Percentiles rank a stretch among this genome's conserved stretches.
Conservation (phyloP, 1,140 invertebrate species). For the Phthorimaea operculella region DNA sequence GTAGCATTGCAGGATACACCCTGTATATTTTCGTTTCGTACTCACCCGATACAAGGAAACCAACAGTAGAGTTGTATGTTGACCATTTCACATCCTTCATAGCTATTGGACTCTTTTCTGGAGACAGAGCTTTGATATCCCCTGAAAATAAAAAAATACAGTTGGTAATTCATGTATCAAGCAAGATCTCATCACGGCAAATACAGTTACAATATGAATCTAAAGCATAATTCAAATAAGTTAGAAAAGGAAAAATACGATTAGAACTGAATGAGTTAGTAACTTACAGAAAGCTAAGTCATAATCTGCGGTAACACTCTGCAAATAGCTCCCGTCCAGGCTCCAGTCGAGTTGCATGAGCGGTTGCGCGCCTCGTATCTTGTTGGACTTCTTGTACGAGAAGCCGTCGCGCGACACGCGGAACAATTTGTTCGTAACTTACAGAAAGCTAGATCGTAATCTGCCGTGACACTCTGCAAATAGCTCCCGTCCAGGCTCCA, state of each 20-base stretch:
- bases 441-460: slow-evolving; percentile 93
- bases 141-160: slow-evolving; percentile 68
- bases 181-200: too few species aligned
- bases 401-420: slow-evolving; percentile 86
- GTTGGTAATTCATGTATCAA: too few species aligned
- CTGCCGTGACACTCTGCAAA: slow-evolving; percentile 89
- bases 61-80: slow-evolving; percentile 85
- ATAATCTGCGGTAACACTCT: slow-evolving; percentile 92
- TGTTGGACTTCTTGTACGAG: slow-evolving; percentile 88
- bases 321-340: slow-evolving; percentile 85
- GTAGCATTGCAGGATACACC: too few species aligned
- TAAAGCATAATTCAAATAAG: too few species aligned
- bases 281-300: slow-evolving; percentile 89
- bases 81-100: slow-evolving; percentile 93
- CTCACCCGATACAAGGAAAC: slow-evolving; percentile 84
- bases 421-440: slow-evolving; percentile 82
- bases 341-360: slow-evolving; percentile 92
- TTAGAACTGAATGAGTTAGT: too few species aligned
- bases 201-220: too few species aligned
- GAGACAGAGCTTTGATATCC: slow-evolving; percentile 85
- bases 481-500: slow-evolving; percentile 92
- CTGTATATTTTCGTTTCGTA: slow-evolving; percentile 9
- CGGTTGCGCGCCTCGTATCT: slow-evolving; percentile 84
- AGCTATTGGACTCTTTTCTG: slow-evolving; percentile 84
- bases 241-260: too few species aligned